Evolutionary conservation across 2,888 invertebrate species (phyloP).

Genomic region (Agonopterix arenella): DNA sequence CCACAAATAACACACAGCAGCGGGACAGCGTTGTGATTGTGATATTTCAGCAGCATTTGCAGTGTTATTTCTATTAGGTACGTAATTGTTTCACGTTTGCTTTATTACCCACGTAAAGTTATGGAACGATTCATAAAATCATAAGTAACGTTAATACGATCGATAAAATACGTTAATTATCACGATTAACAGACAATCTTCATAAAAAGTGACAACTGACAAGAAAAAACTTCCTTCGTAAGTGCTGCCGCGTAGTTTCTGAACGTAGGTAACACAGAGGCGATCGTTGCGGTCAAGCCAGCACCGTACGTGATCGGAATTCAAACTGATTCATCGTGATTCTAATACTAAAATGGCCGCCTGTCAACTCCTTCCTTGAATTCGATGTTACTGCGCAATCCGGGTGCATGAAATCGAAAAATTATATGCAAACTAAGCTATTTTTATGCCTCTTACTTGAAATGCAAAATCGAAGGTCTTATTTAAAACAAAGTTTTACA

Average conservation of each 20-base stretch:
- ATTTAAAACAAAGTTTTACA: too few relatives aligned
- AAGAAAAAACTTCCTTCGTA: conserved; percentile 15
- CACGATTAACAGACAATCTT: not conserved
- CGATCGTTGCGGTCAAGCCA: conserved; percentile 24
- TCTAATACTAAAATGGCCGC: conserved; percentile 48
- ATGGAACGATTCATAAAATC: not conserved
- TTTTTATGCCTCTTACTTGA: too few relatives aligned
- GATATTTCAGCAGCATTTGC: too few relatives aligned
- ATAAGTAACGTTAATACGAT: not conserved
- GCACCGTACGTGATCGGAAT: conserved; percentile 52
- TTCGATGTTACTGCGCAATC: conserved; percentile 5
- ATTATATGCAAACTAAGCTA: too few relatives aligned
- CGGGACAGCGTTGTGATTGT: too few relatives aligned
- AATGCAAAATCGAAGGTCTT: too few relatives aligned
- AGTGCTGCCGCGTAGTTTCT: conserved; percentile 7
- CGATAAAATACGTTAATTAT: too few relatives aligned
- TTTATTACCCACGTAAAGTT: too few relatives aligned
- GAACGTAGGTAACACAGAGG: conserved; percentile 25
- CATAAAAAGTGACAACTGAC: conserved; percentile 6
- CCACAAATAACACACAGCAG: too few relatives aligned
- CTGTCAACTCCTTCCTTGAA: conserved; percentile 24
- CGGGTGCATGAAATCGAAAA: too few relatives aligned
- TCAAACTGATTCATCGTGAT: conserved; percentile 57
- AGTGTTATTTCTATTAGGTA: too few relatives aligned
- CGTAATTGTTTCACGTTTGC: too few relatives aligned